phyloP scores from a whole-genome alignment of 2,888 invertebrate genomes.

The Dusona sp. region DNA sequence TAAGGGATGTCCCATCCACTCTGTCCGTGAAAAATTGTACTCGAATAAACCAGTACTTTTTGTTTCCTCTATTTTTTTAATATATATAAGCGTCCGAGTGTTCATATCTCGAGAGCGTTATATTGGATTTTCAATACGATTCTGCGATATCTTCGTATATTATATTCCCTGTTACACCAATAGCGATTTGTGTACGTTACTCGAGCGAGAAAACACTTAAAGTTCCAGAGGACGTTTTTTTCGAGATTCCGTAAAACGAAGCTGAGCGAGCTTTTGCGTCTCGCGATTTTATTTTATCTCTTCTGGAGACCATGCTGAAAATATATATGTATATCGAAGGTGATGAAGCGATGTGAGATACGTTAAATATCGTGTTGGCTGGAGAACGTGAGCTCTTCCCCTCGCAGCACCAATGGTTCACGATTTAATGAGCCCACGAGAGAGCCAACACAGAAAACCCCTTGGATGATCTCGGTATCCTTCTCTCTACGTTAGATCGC shows the following conservation, averaged over 20 bases:
- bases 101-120: slow-evolving; percentile 10
- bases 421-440: slow-evolving; percentile 69
- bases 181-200: slow-evolving; percentile 20
- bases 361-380: slow-evolving; percentile 81
- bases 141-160: slow-evolving; percentile 13
- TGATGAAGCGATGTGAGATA: slow-evolving; percentile 79
- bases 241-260: slow-evolving; percentile 33
- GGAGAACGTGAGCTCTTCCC: slow-evolving; percentile 62
- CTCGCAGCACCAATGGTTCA: slow-evolving; percentile 46
- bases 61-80: background rate
- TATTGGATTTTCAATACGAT: slow-evolving; percentile 39
- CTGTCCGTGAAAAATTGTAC: slow-evolving; percentile 27
- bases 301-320: slow-evolving; percentile 31
- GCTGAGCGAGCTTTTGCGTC: slow-evolving; percentile 33
- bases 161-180: background rate
- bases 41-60: slow-evolving; percentile 23
- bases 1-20: slow-evolving; percentile 20
- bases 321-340: slow-evolving; percentile 76
- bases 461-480: slow-evolving; percentile 58
- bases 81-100: background rate
- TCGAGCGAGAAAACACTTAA: slow-evolving; percentile 56
- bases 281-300: slow-evolving; percentile 16
- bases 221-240: slow-evolving; percentile 62
- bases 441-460: slow-evolving; percentile 45
- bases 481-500: slow-evolving; percentile 58